A percentile compares a stretch with the other conserved stretches of the same genome.
These are phyloP conservation scores for Drosophila santomea DNA, from an alignment of 1,140 invertebrate genomes.

Conservation along the genomic window DNA sequence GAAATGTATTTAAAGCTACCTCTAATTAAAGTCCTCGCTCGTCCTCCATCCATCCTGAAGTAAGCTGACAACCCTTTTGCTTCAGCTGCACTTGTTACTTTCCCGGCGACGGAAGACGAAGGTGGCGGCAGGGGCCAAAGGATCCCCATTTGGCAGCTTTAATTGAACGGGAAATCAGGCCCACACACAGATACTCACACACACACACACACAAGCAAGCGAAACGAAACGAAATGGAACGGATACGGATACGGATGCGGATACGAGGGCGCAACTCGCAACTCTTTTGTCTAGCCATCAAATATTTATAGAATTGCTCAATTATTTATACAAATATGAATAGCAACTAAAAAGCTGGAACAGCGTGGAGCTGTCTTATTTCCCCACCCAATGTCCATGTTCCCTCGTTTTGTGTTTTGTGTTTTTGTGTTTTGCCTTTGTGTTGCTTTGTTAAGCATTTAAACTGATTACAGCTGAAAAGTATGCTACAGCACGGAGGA, in stretches of 20 bases:
- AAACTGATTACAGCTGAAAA: slow-evolving; percentile 82
- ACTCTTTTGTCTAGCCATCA: slow-evolving; percentile 80
- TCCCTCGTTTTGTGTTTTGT: slow-evolving; percentile 4
- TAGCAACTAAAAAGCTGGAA: slow-evolving; percentile 74
- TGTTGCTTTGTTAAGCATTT: slow-evolving; percentile 80
- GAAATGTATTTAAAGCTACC: slow-evolving; percentile 67
- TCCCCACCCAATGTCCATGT: not conserved
- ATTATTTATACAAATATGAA: slow-evolving; percentile 82
- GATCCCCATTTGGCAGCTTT: slow-evolving; percentile 49
- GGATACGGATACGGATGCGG: slow-evolving; percentile 30
- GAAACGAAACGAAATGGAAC: slow-evolving; percentile 24
- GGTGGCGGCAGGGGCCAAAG: not conserved
- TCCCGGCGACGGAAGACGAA: not conserved
- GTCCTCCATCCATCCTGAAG: not conserved
- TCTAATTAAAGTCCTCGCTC: slow-evolving; percentile 61
- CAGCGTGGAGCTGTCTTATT: not conserved
- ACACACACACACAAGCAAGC: slow-evolving; percentile 13
- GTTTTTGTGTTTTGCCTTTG: slow-evolving; percentile 26
- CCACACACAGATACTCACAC: slow-evolving; percentile 26
- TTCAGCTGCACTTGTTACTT: slow-evolving; percentile 37
- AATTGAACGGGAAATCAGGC: slow-evolving; percentile 62
- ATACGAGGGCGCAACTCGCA: slow-evolving; percentile 46
- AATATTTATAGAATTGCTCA: slow-evolving; percentile 74
- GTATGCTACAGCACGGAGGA: slow-evolving; percentile 63
- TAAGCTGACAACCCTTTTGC: slow-evolving; percentile 38